phyloP scores from a whole-genome alignment of 2,888 invertebrate genomes.

The Pseudoips prasinana region DNA sequence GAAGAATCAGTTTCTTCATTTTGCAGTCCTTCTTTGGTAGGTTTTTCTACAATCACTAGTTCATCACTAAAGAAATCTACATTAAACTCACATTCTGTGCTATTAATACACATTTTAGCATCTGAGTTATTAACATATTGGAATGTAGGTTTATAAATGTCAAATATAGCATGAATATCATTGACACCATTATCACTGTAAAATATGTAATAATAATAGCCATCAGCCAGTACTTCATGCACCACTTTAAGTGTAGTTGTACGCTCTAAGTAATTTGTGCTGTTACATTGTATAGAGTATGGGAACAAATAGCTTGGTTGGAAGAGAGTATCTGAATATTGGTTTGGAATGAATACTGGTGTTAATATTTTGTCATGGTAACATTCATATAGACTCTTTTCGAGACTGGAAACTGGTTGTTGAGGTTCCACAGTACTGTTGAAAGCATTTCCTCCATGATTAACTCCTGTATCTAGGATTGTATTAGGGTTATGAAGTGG shows the following conservation, averaged over 20 bases:
- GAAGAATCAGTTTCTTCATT: conserved; percentile 88
- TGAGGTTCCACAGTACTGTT: conserved; percentile 79
- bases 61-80: conserved; percentile 88
- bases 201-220: conserved; percentile 95
- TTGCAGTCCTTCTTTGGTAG: conserved; percentile 90
- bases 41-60: conserved; percentile 92
- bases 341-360: background rate
- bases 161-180: conserved; percentile 91
- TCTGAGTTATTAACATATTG: conserved; percentile 86
- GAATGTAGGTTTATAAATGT: conserved; percentile 92
- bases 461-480: conserved; percentile 87
- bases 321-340: no score
- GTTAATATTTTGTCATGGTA: conserved; percentile 89
- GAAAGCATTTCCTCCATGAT: conserved; percentile 88
- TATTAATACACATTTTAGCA: conserved; percentile 87
- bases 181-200: conserved; percentile 93
- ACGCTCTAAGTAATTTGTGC: conserved; percentile 85
- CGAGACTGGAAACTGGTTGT: conserved; percentile 91
- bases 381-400: conserved; percentile 88
- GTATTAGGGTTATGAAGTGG: conserved; percentile 71
- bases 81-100: conserved; percentile 88
- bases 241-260: conserved; percentile 84
- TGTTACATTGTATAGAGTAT: conserved; percentile 85
- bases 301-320: conserved; percentile 84
- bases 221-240: conserved; percentile 88